A percentile compares a stretch with the other conserved stretches of the same genome.
phyloP scores from a whole-genome alignment of 2,888 invertebrate species.

The Mimumesa dahlbomi region DNA sequence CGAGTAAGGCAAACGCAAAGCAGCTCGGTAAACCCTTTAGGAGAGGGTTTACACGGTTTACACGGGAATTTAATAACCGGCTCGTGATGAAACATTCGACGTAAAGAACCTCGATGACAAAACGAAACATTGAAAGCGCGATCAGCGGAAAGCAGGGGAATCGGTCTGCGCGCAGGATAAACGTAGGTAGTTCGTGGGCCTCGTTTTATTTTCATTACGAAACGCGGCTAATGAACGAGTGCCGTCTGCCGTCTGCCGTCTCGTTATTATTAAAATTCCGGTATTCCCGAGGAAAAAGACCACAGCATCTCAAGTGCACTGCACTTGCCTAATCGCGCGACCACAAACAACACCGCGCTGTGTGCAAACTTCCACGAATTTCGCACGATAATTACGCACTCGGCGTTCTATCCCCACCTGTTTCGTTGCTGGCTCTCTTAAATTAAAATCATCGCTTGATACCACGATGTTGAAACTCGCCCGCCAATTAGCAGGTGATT shows the following conservation, averaged over 20 bases:
- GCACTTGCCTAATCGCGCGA: slow-evolving; percentile 69
- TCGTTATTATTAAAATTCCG: slow-evolving; percentile 55
- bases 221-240: slow-evolving; percentile 50
- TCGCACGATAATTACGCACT: slow-evolving; percentile 73
- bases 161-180: too few species aligned
- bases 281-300: slow-evolving; percentile 47
- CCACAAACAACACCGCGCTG: slow-evolving; percentile 58
- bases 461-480: slow-evolving; percentile 49
- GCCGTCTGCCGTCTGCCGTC: slow-evolving; percentile 13
- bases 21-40: too few species aligned
- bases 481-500: slow-evolving; percentile 71
- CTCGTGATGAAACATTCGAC: too few species aligned
- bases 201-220: slow-evolving; percentile 38
- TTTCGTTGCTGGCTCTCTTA: not conserved
- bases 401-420: slow-evolving; percentile 3
- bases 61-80: too few species aligned
- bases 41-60: too few species aligned
- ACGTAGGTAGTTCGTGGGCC: too few species aligned
- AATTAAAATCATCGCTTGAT: not conserved
- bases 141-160: too few species aligned
- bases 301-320: slow-evolving; percentile 71
- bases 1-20: too few species aligned
- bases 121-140: too few species aligned
- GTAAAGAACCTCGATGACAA: too few species aligned
- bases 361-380: slow-evolving; percentile 69